phyloP scores from a whole-genome alignment of 2,797 vertebrate species.

The Dryobates pubescens region DNA sequence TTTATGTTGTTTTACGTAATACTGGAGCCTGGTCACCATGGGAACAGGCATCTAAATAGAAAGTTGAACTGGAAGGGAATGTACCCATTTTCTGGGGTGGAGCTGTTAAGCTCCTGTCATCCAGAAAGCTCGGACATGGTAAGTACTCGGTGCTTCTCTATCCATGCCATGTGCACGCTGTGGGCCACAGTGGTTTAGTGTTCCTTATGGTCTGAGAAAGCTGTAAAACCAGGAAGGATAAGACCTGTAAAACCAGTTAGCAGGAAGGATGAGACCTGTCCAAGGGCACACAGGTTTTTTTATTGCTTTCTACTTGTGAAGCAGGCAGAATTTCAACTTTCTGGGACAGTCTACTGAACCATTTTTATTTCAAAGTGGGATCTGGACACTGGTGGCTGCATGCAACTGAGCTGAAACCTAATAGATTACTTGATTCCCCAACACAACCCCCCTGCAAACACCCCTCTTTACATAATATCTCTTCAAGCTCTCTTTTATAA shows the following conservation, averaged over 20 bases:
- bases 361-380: not conserved
- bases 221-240: not conserved
- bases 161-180: fast-evolving
- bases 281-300: not conserved
- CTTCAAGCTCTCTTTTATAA: conserved; percentile 40
- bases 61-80: not conserved
- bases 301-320: not conserved
- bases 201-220: not conserved
- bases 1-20: not conserved
- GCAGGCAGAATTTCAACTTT: not conserved
- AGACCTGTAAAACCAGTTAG: not conserved
- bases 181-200: not conserved
- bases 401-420: conserved; percentile 7
- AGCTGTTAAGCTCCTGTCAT: not conserved
- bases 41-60: not conserved
- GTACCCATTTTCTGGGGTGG: not conserved
- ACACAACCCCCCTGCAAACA: too few relatives aligned
- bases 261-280: not conserved
- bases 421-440: not conserved
- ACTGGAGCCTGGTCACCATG: not conserved
- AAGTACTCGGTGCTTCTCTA: not conserved
- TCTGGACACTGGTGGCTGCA: not conserved
- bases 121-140: not conserved
- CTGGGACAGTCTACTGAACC: not conserved
- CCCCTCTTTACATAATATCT: not conserved